Base-by-base conservation (phyloP, 2,888 invertebrate genomes). In the Ophioninae sp. region DNA sequence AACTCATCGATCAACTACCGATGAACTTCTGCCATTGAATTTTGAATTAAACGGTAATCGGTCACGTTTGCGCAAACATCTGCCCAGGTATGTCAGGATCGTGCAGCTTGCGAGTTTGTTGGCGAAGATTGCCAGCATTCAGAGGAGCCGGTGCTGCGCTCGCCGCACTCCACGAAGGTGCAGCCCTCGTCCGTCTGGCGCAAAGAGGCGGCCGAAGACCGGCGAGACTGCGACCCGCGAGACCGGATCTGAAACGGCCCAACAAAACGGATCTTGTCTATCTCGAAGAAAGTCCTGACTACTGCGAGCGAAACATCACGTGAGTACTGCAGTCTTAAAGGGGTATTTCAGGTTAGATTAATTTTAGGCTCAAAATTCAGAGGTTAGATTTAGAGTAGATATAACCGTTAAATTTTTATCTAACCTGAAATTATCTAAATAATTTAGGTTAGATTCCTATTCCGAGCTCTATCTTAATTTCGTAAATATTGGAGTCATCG, bases 241-340 rank as follows among this genome's bases (percentile, higher is more conserved):
- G 96, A 89, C 94, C 96, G 37, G 97, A 97, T 85, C 95, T 97
- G 93, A 97, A 97, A 93, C 96, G 96, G 91, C 97, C 98, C 0
- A 97, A 97, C 89, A 97, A 97, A 93, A 96, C 96, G n/a, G 98
- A 98, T 93, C 94, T 98, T 87, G 97, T 98, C 20, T 98, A 96
- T 91, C 93, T 98, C 88, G 97, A 98, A 90, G 97, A 98, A 89
- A 98, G 98, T 21, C 98, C 98, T 0, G 97, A 98, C 93, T 98
- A 97, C 92, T 98, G 98, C 92, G 97, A 97, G 93, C 95, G 95
- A 81, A 97, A 98, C 93, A 95, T 96, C 84, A 96, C 96, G 96
- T 97, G 93, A 95, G 96, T 94, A 8, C 68, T 65, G 50, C 41
- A 37, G 17, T 21, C 20, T n/a, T 5, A 39, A 21, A n/a, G 41